Percentiles rank a stretch among this genome's conserved stretches.
These are phyloP conservation scores for Dorcus parallelipipedus DNA, from an alignment of 2,888 invertebrate species.

Conservation along the genomic window DNA sequence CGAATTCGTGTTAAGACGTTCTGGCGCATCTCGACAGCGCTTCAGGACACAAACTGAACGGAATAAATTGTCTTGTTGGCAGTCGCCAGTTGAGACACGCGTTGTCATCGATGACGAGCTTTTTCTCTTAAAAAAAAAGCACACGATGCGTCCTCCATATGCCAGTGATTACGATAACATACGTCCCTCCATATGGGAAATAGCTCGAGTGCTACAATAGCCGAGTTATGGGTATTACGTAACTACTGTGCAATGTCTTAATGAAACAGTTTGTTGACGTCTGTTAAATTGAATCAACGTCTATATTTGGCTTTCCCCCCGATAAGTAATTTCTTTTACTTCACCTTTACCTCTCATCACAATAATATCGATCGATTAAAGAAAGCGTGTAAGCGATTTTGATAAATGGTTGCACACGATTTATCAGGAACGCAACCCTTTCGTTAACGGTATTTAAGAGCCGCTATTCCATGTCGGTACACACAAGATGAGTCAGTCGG, in stretches of 20 bases:
- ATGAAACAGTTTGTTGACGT: conserved; percentile 13
- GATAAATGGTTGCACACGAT: too few species aligned
- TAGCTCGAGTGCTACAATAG: conserved; percentile 4
- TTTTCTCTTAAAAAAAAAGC: neutral
- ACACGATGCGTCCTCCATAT: conserved; percentile 8
- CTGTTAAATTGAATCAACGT: neutral
- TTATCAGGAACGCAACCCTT: too few species aligned
- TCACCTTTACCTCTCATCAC: too few species aligned
- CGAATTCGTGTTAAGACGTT: neutral
- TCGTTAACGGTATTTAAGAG: too few species aligned
- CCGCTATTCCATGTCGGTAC: too few species aligned
- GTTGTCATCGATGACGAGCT: neutral
- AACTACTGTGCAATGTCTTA: conserved; percentile 8
- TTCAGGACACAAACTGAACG: conserved; percentile 3
- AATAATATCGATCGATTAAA: too few species aligned
- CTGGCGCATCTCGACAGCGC: neutral
- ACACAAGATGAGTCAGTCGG: too few species aligned
- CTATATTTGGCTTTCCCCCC: neutral
- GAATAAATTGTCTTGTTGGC: neutral
- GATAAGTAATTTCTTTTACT: too few species aligned
- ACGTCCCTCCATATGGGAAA: conserved; percentile 11
- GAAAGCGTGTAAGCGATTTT: too few species aligned
- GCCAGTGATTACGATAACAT: conserved; percentile 14
- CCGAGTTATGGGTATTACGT: conserved; percentile 12
- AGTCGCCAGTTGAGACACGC: conserved; percentile 4